Base-by-base conservation (phyloP, 2,888 invertebrate genomes). In the Drosophila mulleri region DNA sequence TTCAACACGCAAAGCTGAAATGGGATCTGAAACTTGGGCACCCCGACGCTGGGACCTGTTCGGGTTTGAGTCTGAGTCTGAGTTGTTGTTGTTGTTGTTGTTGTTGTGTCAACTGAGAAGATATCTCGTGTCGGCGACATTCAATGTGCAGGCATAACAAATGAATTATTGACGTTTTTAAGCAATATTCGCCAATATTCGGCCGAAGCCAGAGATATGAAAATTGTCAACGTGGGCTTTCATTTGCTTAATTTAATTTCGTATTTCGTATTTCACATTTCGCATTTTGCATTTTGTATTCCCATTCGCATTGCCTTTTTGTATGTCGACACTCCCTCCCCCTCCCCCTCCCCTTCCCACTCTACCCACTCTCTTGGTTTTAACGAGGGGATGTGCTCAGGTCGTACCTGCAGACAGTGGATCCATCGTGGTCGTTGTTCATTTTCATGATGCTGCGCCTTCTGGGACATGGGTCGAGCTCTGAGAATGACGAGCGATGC, bases 81-180 rank as follows among this genome's bases (percentile, higher is more conserved):
- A 37, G 14, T 42, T 42, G 4, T 45, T 23, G 48, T 29, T n/a
- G n/a, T 16, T 48, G 20, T 39, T 53, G 37, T 12, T 53, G 37
- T 6, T 53, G 37, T 6, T 53, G 53, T 48, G 45, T 44, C 56
- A 60, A 20, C 26, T 35, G 41, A 67, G 70, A 73, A 81, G 85
- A 88, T 91, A 91, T 91, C 91, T 89, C 89, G 85, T 86, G 90
- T 85, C 86, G 89, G 80, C 72, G 87, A 90, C 92, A 91, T 90
- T 83, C 91, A 89, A 91, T 92, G 92, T 91, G 92, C 92, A 92
- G 91, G 91, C 92, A 92, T 92, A 92, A 91, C 92, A 92, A 92
- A 92, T 92, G 92, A 92, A 92, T 92, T 92, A 92, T 92, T 92
- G 92, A 92, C 92, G 90, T 90, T 92, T 92, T 92, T 92, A 92